Base-by-base conservation (phyloP, 2,113 vertebrate species). In the Bombycilla garrulus region DNA sequence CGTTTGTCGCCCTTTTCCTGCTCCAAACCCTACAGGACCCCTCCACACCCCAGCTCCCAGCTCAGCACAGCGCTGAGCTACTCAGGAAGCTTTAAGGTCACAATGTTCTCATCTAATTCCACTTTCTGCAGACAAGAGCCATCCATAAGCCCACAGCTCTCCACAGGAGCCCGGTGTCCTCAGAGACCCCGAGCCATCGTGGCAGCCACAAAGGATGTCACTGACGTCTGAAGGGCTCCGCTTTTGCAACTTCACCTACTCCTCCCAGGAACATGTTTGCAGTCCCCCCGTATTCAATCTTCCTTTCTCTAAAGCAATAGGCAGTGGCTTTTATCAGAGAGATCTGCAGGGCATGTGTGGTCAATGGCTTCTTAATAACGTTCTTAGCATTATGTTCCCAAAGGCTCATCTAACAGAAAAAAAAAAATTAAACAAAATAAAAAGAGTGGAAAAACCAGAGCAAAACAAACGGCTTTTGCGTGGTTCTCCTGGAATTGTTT, bases 351-450 rank as follows among this genome's bases (percentile, higher is more conserved):
- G 83, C 89, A 84, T 5, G n/a, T 47, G 10, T 44, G 83, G 89
- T 87, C 96, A 89, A 91, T 25, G 73, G 72, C 81, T 95, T 53
- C 82, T 91, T 76, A 89, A 93, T 72, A 86, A 71, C 8, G 12
- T 72, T 93, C 91, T 82, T 31, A 91, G 74, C 53, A 40, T 84
- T 62, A 11, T 70, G 89, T 58, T 82, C 90, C 73, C 81, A 80
- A 90, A 87, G 54, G 84, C 87, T 85, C 35, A 1, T 13, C n/a
- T 29, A 12, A 47, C 60, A 65, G 29, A 51, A 42, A 35, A 77
- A 51, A 35, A 77, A 53, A 53, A 91, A 73, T 29, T 50, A 51
- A 92, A 58, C 23, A 53, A 66, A 81, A 89, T 28, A 51, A 61
- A 91, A 51, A 26, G 64, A 33, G 81, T 10, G 36, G 56, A 31